Evolutionary conservation across 2,888 invertebrate genomes (phyloP).

Genomic region (Gibbula magus): DNA sequence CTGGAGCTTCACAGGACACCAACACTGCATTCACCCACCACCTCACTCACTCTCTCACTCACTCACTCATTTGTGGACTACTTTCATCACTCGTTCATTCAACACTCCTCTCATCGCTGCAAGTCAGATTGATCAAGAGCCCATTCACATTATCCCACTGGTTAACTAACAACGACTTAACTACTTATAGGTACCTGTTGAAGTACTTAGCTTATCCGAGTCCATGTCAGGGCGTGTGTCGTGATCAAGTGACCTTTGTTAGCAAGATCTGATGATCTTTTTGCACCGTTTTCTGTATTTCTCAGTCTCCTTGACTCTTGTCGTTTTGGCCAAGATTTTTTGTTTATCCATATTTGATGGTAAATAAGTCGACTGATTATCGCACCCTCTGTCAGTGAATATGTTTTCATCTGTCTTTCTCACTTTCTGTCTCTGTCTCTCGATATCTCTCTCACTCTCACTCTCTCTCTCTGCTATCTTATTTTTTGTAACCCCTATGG

Average conservation of each 20-base stretch:
- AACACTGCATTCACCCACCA: neutral
- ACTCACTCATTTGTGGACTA: too few species aligned
- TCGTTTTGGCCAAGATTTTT: neutral
- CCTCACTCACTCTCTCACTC: too few species aligned
- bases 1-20: neutral
- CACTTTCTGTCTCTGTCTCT: neutral
- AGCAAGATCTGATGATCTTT: neutral
- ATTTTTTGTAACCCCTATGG: neutral
- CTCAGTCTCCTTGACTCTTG: neutral
- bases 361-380: too few species aligned
- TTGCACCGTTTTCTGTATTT: too few species aligned
- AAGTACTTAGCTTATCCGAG: neutral
- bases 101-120: too few species aligned
- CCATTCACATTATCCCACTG: neutral
- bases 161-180: neutral
- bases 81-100: too few species aligned
- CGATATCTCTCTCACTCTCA: conserved; percentile 17
- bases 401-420: neutral
- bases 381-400: neutral
- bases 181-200: neutral
- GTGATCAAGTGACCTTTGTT: neutral
- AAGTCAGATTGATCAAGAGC: too few species aligned
- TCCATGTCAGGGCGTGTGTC: neutral
- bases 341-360: too few species aligned
- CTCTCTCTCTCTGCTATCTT: conserved; percentile 16